Conservation (phyloP, 2,797 vertebrate species). For the Argya squamiceps region DNA sequence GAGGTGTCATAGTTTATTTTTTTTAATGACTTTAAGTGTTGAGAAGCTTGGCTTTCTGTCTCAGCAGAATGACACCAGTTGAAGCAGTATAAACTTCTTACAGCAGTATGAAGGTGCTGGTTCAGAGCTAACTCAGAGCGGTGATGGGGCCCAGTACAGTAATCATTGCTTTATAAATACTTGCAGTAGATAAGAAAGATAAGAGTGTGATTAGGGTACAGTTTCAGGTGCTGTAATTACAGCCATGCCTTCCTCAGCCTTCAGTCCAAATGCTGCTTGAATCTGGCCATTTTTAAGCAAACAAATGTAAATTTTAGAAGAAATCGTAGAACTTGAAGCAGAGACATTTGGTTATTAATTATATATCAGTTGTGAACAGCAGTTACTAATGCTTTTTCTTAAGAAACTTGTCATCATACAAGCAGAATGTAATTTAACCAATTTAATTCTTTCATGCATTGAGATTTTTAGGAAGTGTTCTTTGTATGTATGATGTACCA, state of each 20-base stretch:
- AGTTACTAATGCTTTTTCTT: not conserved
- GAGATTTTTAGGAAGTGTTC: not conserved
- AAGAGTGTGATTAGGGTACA: constrained; percentile 36
- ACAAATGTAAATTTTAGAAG: not conserved
- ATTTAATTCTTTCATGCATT: not conserved
- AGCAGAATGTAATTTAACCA: not conserved
- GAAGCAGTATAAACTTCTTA: not conserved
- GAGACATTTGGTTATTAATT: not conserved
- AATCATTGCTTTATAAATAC: constrained; percentile 49
- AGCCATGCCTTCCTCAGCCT: not conserved
- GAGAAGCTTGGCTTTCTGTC: constrained; percentile 42
- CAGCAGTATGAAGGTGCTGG: not conserved
- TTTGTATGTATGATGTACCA: not conserved
- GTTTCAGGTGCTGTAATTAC: constrained; percentile 2
- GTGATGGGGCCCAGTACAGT: not conserved
- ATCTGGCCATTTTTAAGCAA: not conserved
- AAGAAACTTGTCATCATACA: not conserved
- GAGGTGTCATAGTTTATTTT: constrained; percentile 46
- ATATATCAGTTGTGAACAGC: not conserved
- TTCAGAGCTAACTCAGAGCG: not conserved
- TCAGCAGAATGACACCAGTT: constrained; percentile 34
- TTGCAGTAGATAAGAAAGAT: constrained; percentile 48
- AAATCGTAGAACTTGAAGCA: not conserved
- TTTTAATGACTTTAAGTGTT: constrained; percentile 37
- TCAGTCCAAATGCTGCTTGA: not conserved